Evolutionary conservation across 2,113 vertebrate species (phyloP).

Genomic region (Blennius ocellaris): DNA sequence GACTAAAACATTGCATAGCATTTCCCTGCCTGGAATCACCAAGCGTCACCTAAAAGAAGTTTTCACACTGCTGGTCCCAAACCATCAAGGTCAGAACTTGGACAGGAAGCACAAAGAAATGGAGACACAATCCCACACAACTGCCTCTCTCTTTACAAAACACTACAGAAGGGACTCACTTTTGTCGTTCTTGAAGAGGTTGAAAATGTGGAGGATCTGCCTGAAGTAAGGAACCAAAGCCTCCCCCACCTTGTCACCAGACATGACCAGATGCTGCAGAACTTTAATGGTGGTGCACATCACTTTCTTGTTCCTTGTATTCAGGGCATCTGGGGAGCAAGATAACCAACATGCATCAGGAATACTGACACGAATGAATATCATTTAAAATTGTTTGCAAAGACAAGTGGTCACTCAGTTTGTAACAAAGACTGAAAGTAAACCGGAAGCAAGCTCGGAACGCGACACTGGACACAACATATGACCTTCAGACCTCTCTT

Average conservation of each 20-base stretch:
- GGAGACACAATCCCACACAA: constrained; percentile 23
- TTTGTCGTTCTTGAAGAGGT: constrained; percentile 96
- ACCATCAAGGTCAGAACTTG: constrained; percentile 2
- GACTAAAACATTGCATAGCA: neutral
- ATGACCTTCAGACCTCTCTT: no score
- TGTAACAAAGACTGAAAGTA: neutral
- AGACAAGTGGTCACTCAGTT: neutral
- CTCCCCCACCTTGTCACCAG: constrained; percentile 91
- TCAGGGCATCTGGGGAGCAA: constrained; percentile 88
- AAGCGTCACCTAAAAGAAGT: neutral
- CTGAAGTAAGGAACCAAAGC: constrained; percentile 94
- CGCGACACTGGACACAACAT: no score
- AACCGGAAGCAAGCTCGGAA: no score
- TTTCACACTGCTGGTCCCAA: neutral
- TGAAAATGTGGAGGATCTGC: constrained; percentile 94
- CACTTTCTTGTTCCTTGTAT: constrained; percentile 91
- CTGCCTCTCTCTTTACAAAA: constrained; percentile 17
- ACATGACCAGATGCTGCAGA: constrained; percentile 94
- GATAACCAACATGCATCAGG: constrained; percentile 3
- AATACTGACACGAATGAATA: neutral
- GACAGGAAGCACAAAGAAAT: neutral
- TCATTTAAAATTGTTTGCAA: constrained; percentile 3
- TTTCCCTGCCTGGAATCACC: constrained; percentile 18
- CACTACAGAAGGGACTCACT: constrained; percentile 82
- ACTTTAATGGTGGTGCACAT: constrained; percentile 93